Base-by-base conservation (phyloP, 2,113 vertebrate species). In the Pangasianodon hypophthalmus region DNA sequence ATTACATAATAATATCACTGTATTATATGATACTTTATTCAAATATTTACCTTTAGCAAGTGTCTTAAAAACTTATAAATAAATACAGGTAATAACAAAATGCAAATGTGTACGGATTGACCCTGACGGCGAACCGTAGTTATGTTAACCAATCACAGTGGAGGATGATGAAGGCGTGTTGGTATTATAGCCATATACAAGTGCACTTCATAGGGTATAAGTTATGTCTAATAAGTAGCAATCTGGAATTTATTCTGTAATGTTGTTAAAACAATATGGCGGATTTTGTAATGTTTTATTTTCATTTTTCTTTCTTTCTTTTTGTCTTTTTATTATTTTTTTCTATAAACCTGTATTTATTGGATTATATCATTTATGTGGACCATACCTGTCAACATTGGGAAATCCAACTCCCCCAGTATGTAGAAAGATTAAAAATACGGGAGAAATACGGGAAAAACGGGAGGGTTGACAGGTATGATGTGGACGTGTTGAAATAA, bases 141-240 rank as follows among this genome's bases (percentile, higher is more conserved):
- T 14, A 26, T 4, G 13, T 62, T 41, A 92, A 69, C 95, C 95
- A 95, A 96, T 96, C 18, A 91, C 54, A 91, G 32, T 32, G 0
- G 1, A 0, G 8, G 60, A 92, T n/a, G 87, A 93, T 37, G 94
- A 94, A 2, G 93, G 91, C n/a, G 92, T 88, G 71, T 79, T 91
- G 21, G 32, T 44, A 9, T n/a, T 32, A 29, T 0, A 29, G 10
- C 11, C 2, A 2, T 50, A 8, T 32, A 32, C 2, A 81, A 81
- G 32, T 58, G 54, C 32, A 37, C 54, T 41, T 24, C 50, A 19
- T 82, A 18, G 50, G 50, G 29, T 82, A 32, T 10, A 54, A 37
- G 37, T 37, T 37, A 79, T 14, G 41, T 4, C 19, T 24, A 46
- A 79, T 79, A 2, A n/a, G 16, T 16, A 71, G 37, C 37, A 75